Base-by-base conservation (phyloP, 2,113 vertebrate genomes). In the Lynx canadensis region DNA sequence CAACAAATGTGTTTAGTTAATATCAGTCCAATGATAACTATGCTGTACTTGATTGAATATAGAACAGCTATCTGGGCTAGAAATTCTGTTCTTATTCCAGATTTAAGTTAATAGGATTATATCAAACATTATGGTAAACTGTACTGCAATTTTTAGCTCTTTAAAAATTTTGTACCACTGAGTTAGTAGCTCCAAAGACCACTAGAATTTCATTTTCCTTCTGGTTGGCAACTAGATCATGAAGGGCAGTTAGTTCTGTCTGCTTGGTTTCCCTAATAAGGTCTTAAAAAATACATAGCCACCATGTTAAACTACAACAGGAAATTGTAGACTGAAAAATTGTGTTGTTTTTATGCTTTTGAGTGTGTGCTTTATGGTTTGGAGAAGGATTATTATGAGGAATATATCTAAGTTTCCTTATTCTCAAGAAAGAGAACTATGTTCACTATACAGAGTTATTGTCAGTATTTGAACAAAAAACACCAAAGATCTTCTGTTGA, bases 191-290 rank as follows among this genome's bases (percentile, higher is more conserved):
- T 31, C 82, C 33, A 55, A 36, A 16, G 12, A 41, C 45, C 41
- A 79, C 81, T 80, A n/a, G 73, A 65, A 66, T 91, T 91, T 86
- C 79, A 21, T 91, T 94, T 94, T 41, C 73, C 23, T 92, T 86
- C 65, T 74, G 73, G 15, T 60, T 94, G 50, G 60, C 27, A 52
- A 7, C 21, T 65, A 78, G 41, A 18, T 63, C 23, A n/a, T 16
- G 16, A 79, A 90, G 50, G 63, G 15, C 9, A 41, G 63, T 71
- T 27, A 41, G 63, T 71, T 27, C 80, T 38, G 13, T 23, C 57
- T 38, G n/a, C 36, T 66, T 10, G 9, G 16, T 74, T 74, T 14
- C 12, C 45, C n/a, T 74, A 68, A 14, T 50, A 66, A 76, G 25
- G 2, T 81, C 29, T 91, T 63, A 86, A 91, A 90, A 78, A 80